Conservation (phyloP, 2,888 invertebrate species). For the Phaedon cochleariae region DNA sequence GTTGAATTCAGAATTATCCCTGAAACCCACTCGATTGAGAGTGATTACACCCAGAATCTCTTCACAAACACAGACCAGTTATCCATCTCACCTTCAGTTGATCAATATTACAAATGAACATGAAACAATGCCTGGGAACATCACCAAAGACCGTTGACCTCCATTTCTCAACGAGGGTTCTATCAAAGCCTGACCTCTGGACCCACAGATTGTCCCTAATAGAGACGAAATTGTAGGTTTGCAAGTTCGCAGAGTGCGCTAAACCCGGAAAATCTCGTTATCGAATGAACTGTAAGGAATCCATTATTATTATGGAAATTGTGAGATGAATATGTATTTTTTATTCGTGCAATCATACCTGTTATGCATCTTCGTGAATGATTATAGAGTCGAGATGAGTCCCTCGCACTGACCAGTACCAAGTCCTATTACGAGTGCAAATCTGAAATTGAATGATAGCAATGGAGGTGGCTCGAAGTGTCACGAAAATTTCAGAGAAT, state of each 20-base stretch:
- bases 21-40: no score
- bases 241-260: conserved; percentile 16
- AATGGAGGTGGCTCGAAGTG: no score
- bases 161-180: conserved; percentile 17
- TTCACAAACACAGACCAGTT: neutral
- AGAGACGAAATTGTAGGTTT: conserved; percentile 31
- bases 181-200: conserved; percentile 27
- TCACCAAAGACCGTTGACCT: conserved; percentile 17
- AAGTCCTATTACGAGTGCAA: no score
- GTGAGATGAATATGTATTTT: neutral
- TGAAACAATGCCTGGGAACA: conserved; percentile 20
- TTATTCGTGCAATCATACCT: neutral
- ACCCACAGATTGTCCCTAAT: conserved; percentile 30
- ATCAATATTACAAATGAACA: neutral
- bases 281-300: conserved; percentile 20
- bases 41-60: no score
- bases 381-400: no score
- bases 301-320: conserved; percentile 27
- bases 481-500: no score
- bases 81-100: neutral
- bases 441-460: no score
- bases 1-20: no score
- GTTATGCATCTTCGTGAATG: neutral
- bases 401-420: no score
- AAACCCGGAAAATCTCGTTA: conserved; percentile 31